Percentiles rank a stretch among this genome's conserved stretches.
Evolutionary conservation across 30 jellyfish, hydroid and myxozoan species (phyloP).

Genomic region (Chrysaora quinquecirrha): DNA sequence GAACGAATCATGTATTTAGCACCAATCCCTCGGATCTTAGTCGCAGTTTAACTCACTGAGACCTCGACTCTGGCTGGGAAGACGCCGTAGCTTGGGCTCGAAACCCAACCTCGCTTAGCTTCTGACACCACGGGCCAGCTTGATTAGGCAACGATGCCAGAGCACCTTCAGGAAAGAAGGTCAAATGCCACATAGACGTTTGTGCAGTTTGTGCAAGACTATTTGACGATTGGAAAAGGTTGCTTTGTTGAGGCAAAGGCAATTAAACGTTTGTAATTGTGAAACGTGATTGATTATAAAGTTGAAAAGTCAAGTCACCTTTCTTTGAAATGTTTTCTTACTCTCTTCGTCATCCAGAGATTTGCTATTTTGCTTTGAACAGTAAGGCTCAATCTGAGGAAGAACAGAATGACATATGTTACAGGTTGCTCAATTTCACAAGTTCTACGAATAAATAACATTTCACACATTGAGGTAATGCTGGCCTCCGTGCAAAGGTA

Average conservation of each 20-base stretch:
- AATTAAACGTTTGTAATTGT: no score
- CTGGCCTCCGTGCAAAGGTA: neutral
- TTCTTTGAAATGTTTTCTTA: neutral
- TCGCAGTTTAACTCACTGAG: no score
- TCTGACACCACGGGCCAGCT: no score
- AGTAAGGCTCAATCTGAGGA: conserved; percentile 37
- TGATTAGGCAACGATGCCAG: no score
- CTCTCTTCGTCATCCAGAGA: neutral
- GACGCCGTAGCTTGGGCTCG: neutral
- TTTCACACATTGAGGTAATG: neutral
- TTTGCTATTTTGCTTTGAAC: neutral
- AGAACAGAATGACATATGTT: neutral
- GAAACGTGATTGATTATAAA: no score
- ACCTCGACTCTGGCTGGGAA: no score
- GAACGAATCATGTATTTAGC: no score
- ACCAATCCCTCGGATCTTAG: no score
- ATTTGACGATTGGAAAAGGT: neutral
- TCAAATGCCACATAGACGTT: neutral
- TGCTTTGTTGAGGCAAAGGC: neutral
- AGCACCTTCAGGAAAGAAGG: no score
- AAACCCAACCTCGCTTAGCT: no score
- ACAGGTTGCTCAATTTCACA: neutral
- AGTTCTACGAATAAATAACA: neutral
- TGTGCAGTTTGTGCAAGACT: neutral
- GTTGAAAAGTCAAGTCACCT: neutral